Percentiles rank a stretch among this genome's conserved stretches.
Evolutionary conservation across 2,888 invertebrate species (phyloP).

Genomic region (Plemyria rubiginata): DNA sequence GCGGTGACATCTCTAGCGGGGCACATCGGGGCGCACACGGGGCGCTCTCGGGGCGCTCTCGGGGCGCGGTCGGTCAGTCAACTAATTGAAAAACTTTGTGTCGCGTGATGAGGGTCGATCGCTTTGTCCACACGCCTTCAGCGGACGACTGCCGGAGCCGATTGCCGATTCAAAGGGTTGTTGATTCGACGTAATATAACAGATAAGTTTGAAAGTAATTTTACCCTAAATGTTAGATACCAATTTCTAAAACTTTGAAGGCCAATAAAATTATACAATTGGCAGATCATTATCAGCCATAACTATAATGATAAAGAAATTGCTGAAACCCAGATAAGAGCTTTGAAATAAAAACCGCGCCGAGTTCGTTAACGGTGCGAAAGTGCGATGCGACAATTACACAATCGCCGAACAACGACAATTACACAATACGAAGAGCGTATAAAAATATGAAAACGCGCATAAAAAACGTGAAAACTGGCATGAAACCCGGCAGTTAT

Average conservation of each 20-base stretch:
- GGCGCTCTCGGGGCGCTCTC: conserved; percentile 28
- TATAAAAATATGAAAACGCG: conserved; percentile 11
- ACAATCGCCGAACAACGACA: conserved; percentile 16
- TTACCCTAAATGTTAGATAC: conserved; percentile 1
- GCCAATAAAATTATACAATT: not conserved
- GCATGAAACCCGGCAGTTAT: conserved; percentile 31
- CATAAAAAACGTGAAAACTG: conserved; percentile 21
- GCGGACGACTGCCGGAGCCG: conserved; percentile 1
- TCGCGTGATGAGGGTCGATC: conserved; percentile 52
- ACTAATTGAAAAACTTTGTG: conserved; percentile 79
- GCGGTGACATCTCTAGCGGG: conserved; percentile 4
- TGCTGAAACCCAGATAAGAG: not conserved
- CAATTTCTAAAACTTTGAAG: not conserved
- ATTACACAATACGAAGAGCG: conserved; percentile 24
- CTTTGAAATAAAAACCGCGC: conserved; percentile 4
- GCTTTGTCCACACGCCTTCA: conserved; percentile 47
- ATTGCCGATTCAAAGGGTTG: conserved; percentile 18
- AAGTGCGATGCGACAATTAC: conserved; percentile 23
- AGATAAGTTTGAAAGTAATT: conserved; percentile 3
- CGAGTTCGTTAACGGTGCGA: conserved; percentile 23
- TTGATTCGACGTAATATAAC: conserved; percentile 9
- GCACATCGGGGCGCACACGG: conserved; percentile 23
- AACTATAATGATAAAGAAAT: not conserved
- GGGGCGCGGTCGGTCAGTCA: conserved; percentile 58
- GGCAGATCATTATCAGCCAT: not conserved